Percentiles rank a stretch among this genome's conserved stretches.
These are phyloP conservation scores for Hirtodrosophila histrioides DNA, from an alignment of 2,888 invertebrate species.

Conservation along the genomic window DNA sequence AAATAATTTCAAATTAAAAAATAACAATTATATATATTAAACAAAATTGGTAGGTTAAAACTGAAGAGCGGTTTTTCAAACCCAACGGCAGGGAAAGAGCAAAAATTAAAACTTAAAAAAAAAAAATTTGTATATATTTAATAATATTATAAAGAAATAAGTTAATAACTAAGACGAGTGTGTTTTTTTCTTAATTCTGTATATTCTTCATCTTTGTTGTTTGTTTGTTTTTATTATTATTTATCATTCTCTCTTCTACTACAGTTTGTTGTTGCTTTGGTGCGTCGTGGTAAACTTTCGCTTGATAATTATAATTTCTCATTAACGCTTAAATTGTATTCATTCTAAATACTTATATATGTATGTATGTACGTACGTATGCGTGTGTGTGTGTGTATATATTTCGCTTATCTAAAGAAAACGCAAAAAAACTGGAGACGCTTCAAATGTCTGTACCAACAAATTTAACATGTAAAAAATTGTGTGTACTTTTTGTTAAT, in stretches of 20 bases:
- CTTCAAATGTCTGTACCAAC: slow-evolving; percentile 31
- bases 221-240: background rate
- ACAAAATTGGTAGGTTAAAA: slow-evolving; percentile 1
- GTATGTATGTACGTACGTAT: slow-evolving; percentile 10
- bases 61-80: slow-evolving; percentile 31
- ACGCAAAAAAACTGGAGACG: slow-evolving; percentile 35
- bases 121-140: background rate
- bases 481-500: too few relatives aligned
- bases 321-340: slow-evolving; percentile 26
- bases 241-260: slow-evolving; percentile 10
- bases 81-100: slow-evolving; percentile 18
- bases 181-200: background rate
- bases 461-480: slow-evolving; percentile 51
- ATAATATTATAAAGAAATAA: slow-evolving; percentile 5
- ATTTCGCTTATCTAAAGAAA: slow-evolving; percentile 24
- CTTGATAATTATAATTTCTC: slow-evolving; percentile 21
- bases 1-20: slow-evolving; percentile 2
- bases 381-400: background rate
- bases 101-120: slow-evolving; percentile 7
- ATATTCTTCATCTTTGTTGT: background rate
- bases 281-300: slow-evolving; percentile 30
- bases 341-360: slow-evolving; percentile 16
- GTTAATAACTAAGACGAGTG: slow-evolving; percentile 7
- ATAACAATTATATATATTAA: background rate
- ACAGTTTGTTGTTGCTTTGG: slow-evolving; percentile 43